These are phyloP conservation scores for Perithous albicinctus DNA, from an alignment of 2,888 invertebrate species.

Conservation along the genomic window DNA sequence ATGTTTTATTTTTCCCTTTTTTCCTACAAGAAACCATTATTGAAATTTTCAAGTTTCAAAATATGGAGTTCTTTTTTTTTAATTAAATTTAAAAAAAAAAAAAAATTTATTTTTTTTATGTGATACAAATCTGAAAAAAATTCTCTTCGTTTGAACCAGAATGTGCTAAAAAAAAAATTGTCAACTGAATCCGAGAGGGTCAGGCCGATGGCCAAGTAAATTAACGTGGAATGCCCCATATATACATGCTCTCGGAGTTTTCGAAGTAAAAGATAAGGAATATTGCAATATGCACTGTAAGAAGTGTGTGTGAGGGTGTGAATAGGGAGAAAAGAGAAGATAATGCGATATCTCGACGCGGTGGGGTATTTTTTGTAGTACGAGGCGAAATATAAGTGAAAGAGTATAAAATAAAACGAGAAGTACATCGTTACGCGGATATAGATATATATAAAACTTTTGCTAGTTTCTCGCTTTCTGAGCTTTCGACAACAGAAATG, in stretches of 20 bases:
- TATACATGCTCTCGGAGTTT: neutral
- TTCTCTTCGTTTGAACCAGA: too few relatives aligned
- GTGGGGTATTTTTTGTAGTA: conserved; percentile 2
- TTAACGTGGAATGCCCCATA: too few relatives aligned
- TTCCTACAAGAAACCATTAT: too few relatives aligned
- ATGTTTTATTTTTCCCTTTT: too few relatives aligned
- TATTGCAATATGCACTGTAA: conserved; percentile 37
- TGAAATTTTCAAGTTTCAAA: too few relatives aligned
- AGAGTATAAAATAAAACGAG: conserved; percentile 57
- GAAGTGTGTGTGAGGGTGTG: neutral
- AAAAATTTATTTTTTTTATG: too few relatives aligned
- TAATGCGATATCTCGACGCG: conserved; percentile 34
- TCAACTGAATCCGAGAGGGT: too few relatives aligned
- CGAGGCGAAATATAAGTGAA: conserved; percentile 44
- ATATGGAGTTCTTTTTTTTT: too few relatives aligned
- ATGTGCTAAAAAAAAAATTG: too few relatives aligned
- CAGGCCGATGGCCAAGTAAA: too few relatives aligned
- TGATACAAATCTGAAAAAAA: too few relatives aligned
- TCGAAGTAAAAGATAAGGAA: conserved; percentile 59
- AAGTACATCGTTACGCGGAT: conserved; percentile 34
- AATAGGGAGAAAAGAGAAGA: conserved; percentile 46
- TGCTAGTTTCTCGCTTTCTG: conserved; percentile 28
- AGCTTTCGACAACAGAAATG: conserved; percentile 28
- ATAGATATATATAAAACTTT: conserved; percentile 9
- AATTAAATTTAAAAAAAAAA: too few relatives aligned